phyloP scores from a whole-genome alignment of 2,888 invertebrate genomes.

The Barypeithes pellucidus region DNA sequence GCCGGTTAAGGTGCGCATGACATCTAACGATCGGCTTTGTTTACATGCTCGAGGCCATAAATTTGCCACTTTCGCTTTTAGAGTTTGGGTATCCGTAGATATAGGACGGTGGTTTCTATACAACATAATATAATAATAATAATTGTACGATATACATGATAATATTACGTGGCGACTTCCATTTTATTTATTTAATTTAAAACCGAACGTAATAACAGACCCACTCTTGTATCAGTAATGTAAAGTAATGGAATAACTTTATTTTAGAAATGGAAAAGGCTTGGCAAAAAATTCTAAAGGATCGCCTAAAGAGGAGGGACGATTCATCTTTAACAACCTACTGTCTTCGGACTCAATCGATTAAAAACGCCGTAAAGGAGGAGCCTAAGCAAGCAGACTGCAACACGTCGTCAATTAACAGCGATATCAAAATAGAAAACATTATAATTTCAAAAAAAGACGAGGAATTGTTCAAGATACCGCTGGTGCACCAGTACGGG shows the following conservation, averaged over 20 bases:
- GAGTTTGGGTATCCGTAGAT: too few species aligned
- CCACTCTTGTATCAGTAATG: too few species aligned
- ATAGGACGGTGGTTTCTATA: too few species aligned
- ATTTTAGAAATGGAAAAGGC: slow-evolving; percentile 73
- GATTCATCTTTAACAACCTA: slow-evolving; percentile 71
- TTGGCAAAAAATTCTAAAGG: slow-evolving; percentile 78
- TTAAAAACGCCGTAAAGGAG: slow-evolving; percentile 61
- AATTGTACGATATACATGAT: too few species aligned
- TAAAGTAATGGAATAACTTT: neutral
- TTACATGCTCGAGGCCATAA: too few species aligned
- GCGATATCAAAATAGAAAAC: slow-evolving; percentile 8
- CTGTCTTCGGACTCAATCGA: slow-evolving; percentile 23
- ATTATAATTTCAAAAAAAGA: slow-evolving; percentile 11
- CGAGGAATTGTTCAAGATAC: slow-evolving; percentile 40
- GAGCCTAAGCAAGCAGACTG: slow-evolving; percentile 63
- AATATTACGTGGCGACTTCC: too few species aligned
- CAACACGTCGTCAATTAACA: slow-evolving; percentile 57
- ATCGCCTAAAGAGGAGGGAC: slow-evolving; percentile 75
- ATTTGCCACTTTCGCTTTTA: too few species aligned
- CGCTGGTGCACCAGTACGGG: slow-evolving; percentile 34
- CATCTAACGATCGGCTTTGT: too few species aligned
- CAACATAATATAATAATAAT: too few species aligned
- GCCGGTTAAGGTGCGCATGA: too few species aligned
- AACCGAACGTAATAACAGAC: too few species aligned
- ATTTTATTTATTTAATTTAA: too few species aligned